Base-by-base conservation (phyloP, 2,888 invertebrate species). In the Lampropteryx suffumata region DNA sequence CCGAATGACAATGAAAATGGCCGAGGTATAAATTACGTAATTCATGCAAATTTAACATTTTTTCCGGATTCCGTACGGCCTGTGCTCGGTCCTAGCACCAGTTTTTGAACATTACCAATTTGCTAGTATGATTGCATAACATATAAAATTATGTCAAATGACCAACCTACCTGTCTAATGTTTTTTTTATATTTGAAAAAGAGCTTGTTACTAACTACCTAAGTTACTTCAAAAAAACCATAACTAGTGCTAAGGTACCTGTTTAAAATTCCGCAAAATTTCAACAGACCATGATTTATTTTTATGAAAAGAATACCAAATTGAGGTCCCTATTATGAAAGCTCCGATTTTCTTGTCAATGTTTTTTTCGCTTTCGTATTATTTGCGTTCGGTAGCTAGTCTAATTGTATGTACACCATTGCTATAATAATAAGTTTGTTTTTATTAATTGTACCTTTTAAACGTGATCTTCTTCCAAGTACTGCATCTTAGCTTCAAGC, bases 21-120 rank as follows among this genome's bases (percentile, higher is more conserved):
- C 62, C 55, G 58, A 56, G 53, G 65, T 69, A 71, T 73, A 74
- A 82, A 82, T 81, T 79, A 75, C 71, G 65, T 76, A 79, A 82
- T 80, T 82, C 68, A 82, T 79, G 80, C 70, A 79, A 82, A 81
- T 79, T 77, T 67, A 46, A 61, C 68, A 69, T 42, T 42, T 72
- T 65, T 67, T 60, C 65, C 61, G 67, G 46, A 60, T 55, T 50
- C 56, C 50, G 56, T 44, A 41, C 46, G 55, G 61, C 61, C 49
- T 59, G 37, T 29, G 37, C 5, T 6, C 9, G 5, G 17, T n/a
- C 10, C 1, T 43, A 21, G 34, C 43, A 42, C 27, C 0, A 5
- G 32, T 42, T 42, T 13, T 12, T 24, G n/a, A n/a, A n/a, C n/a
- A 17, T 17, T 2, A 17, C 17, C 17, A 4, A 17, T 17, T 17